Evolutionary conservation across 2,797 vertebrate species (phyloP), one percentile per base, ranked within the genome.

Genomic region (Lepidocolaptes lacrymiger): DNA sequence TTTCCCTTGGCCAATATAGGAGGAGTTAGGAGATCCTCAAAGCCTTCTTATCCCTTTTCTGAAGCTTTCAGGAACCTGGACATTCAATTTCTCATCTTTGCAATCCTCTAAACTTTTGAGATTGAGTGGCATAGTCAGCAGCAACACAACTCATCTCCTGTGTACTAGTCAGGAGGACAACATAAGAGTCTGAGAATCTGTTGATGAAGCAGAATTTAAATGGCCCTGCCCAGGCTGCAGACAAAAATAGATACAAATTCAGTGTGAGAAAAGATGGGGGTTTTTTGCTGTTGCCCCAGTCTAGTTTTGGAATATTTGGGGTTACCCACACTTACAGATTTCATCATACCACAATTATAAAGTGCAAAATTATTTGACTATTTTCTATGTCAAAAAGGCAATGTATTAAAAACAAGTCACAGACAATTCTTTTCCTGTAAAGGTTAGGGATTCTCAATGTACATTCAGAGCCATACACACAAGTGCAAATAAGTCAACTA

Each of bases 271-370:
- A 91, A 87, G 18, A 22, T 63, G n/a, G 13, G 2, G 0, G 5
- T 10, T 91, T 75, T 84, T 52, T 54, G 19, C 26, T 64, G 16
- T 55, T 59, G 30, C 37, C 59, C 62, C 23, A 28, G 46, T 66
- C 66, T 73, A 82, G 55, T 89, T 91, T 88, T 87, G 64, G 68
- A 75, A 74, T 80, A 32, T 76, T 88, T 92, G 78, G 71, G 88
- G 68, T 84, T 86, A 63, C 55, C 72, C 89, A 77, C 93, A 89
- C 89, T 93, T 96, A 98, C 94, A 97, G 96, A 96, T 86, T 93
- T 96, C 95, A 98, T 98, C 96, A 96, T 91, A 86, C 74, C 61
- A 88, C 96, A 98, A 99, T 98, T 98, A 98, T 98, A 97, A 98
- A 98, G 97, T 82, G 97, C 78, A 93, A 97, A 97, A 97, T 96